A percentile compares a stretch with the other conserved stretches of the same genome.
These are phyloP conservation scores for Arvicanthis niloticus DNA, from an alignment of 2,113 vertebrate genomes.

Conservation along the genomic window DNA sequence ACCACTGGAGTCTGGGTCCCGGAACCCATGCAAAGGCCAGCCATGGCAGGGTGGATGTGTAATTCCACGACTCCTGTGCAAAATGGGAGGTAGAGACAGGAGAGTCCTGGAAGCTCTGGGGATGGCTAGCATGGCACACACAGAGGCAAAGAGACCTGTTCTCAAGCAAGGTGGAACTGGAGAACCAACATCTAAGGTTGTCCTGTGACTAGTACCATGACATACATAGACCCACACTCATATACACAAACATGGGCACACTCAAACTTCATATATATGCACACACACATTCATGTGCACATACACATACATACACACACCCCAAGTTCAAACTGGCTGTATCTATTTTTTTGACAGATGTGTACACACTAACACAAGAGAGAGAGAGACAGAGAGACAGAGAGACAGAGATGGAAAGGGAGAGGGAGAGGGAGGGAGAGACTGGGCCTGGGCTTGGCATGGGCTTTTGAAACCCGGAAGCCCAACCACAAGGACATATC, in stretches of 20 bases:
- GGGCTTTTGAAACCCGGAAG: neutral
- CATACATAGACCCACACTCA: neutral
- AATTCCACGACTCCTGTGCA: neutral
- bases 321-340: neutral
- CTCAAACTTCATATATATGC: neutral
- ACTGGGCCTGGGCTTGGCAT: neutral
- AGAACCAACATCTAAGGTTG: neutral
- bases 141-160: neutral
- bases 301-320: accelerated
- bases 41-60: neutral
- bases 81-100: neutral
- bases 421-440: neutral
- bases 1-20: neutral
- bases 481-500: neutral
- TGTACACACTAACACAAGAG: neutral
- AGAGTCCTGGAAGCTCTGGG: no score
- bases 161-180: neutral
- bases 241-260: neutral
- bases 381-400: neutral
- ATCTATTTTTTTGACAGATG: neutral
- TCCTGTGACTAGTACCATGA: neutral
- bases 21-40: neutral
- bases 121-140: neutral
- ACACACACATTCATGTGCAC: neutral
- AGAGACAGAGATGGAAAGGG: neutral